Percentiles rank a stretch among this genome's conserved stretches.
Conservation (phyloP, 2,888 invertebrate species). For the Ennomos fuscantarius region DNA sequence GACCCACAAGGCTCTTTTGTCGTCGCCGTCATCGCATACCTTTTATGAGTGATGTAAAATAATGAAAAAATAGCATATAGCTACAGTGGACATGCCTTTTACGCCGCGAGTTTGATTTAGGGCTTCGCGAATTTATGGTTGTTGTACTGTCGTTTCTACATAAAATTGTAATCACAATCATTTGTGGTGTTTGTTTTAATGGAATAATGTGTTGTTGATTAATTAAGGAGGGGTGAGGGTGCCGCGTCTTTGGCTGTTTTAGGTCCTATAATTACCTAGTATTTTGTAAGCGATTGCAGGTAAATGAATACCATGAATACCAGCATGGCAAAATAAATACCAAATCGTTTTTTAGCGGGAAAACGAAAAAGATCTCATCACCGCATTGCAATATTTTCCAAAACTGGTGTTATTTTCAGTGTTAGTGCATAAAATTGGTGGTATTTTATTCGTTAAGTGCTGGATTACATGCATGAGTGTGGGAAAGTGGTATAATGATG, state of each 20-base stretch:
- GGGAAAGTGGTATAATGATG: too few relatives aligned
- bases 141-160: conserved; percentile 44
- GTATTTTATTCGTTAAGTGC: too few relatives aligned
- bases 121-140: conserved; percentile 50
- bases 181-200: conserved; percentile 38
- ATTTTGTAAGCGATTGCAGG: too few relatives aligned
- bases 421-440: too few relatives aligned
- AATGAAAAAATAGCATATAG: conserved; percentile 76
- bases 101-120: conserved; percentile 73
- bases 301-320: too few relatives aligned
- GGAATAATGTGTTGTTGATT: conserved; percentile 15
- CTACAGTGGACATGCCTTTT: conserved; percentile 42
- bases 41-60: conserved; percentile 79
- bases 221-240: conserved; percentile 8
- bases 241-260: conserved; percentile 3
- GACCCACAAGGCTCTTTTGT: conserved; percentile 59
- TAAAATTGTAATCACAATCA: conserved; percentile 49
- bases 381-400: too few relatives aligned
- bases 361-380: too few relatives aligned
- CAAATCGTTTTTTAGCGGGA: too few relatives aligned
- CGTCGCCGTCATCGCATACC: conserved; percentile 76
- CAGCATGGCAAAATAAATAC: too few relatives aligned
- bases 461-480: too few relatives aligned
- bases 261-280: too few relatives aligned
- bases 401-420: too few relatives aligned